A percentile compares a stretch with the other conserved stretches of the same genome.
Conservation (phyloP, 23 tunicate species). For the Trididemnum nubilum region DNA sequence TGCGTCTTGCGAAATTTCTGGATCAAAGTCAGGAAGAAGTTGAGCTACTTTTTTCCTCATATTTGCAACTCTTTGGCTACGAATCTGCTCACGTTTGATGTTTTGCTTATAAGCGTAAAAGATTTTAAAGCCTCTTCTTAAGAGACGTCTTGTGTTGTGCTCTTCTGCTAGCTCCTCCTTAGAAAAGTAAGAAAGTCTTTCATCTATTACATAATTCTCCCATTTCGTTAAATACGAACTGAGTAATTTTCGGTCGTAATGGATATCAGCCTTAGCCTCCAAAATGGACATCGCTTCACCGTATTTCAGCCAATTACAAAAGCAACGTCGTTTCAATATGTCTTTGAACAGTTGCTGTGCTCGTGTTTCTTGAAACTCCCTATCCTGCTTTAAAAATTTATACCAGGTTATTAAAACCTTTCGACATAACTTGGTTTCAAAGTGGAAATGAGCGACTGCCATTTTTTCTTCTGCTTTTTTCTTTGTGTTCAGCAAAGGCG, state of each 20-base stretch:
- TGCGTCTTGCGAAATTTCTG: background rate
- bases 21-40: slow-evolving; percentile 58
- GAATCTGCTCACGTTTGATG: slow-evolving; percentile 27
- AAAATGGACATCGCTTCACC: slow-evolving; percentile 70
- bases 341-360: slow-evolving; percentile 15
- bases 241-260: slow-evolving; percentile 15
- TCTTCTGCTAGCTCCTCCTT: slow-evolving; percentile 44
- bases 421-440: slow-evolving; percentile 2
- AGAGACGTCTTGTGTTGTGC: slow-evolving; percentile 34
- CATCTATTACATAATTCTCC: slow-evolving; percentile 44
- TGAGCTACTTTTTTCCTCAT: slow-evolving; percentile 66
- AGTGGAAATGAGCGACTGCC: slow-evolving; percentile 44
- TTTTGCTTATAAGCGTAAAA: slow-evolving; percentile 32
- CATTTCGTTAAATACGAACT: slow-evolving; percentile 20
- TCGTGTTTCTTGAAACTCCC: slow-evolving; percentile 15
- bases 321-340: slow-evolving; percentile 30
- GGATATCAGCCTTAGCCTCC: slow-evolving; percentile 62
- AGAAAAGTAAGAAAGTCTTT: slow-evolving; percentile 37
- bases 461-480: background rate
- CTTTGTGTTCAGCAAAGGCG: slow-evolving; percentile 38
- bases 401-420: slow-evolving; percentile 38
- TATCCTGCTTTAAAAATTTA: background rate
- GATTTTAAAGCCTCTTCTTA: slow-evolving; percentile 41
- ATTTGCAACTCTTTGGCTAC: slow-evolving; percentile 38
- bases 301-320: slow-evolving; percentile 55